These are phyloP conservation scores for Dasypus novemcinctus DNA, from an alignment of 2,113 vertebrate species.

Conservation along the genomic window DNA sequence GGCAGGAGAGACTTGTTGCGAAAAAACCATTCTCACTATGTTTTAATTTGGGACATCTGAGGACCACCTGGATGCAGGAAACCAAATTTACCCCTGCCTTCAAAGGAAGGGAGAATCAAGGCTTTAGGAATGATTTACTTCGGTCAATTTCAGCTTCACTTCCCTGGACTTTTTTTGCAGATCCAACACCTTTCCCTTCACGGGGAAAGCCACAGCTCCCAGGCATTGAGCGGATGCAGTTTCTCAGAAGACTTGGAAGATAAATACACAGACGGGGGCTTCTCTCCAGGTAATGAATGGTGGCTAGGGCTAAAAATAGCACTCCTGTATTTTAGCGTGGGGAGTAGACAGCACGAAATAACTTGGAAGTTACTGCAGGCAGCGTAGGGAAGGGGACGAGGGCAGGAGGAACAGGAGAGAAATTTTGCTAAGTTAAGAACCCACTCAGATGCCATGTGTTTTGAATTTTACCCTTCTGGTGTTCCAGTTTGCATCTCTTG, in stretches of 20 bases:
- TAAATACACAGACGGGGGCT: neutral
- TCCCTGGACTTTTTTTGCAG: constrained; percentile 23
- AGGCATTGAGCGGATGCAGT: neutral
- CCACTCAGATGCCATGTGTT: neutral
- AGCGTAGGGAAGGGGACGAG: neutral
- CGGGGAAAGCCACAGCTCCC: neutral
- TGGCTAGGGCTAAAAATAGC: neutral
- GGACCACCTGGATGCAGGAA: constrained; percentile 63
- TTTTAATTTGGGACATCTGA: constrained; percentile 66
- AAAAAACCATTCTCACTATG: neutral
- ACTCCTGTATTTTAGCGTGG: neutral
- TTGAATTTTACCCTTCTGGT: constrained; percentile 5
- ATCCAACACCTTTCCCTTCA: neutral
- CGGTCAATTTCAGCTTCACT: neutral
- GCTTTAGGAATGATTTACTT: constrained; percentile 54
- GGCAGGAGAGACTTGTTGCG: neutral
- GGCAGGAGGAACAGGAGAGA: neutral
- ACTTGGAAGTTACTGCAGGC: neutral
- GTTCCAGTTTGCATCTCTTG: neutral
- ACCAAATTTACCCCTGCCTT: constrained; percentile 50
- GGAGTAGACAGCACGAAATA: neutral
- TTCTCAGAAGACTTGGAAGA: neutral
- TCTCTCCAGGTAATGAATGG: neutral
- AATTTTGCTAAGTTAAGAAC: neutral
- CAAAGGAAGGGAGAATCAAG: constrained; percentile 52